Percentiles rank a stretch among this genome's conserved stretches.
These are phyloP conservation scores for Brachirus orientalis DNA, from an alignment of 2,113 vertebrate genomes.

Conservation along the genomic window DNA sequence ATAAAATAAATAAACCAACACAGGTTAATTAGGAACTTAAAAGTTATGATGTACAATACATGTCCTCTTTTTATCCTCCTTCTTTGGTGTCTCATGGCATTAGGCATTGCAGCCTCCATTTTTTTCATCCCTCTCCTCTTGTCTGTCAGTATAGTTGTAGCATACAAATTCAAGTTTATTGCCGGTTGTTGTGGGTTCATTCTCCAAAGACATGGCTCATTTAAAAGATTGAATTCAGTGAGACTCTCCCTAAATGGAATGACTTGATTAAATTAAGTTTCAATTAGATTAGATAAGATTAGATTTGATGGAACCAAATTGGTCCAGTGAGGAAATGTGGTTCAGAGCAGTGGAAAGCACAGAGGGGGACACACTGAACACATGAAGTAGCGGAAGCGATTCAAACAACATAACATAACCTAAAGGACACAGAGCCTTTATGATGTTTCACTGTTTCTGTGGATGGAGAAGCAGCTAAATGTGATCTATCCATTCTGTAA, in stretches of 20 bases:
- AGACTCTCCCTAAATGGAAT: conserved; percentile 24
- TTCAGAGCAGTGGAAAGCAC: neutral
- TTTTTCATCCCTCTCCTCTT: too few relatives aligned
- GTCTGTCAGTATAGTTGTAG: too few relatives aligned
- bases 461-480: neutral
- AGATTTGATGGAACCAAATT: conserved; percentile 38
- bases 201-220: neutral
- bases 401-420: neutral
- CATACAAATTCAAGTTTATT: too few relatives aligned
- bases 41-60: too few relatives aligned
- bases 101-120: too few relatives aligned
- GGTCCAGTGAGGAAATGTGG: conserved; percentile 24
- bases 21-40: too few relatives aligned
- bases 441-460: neutral
- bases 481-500: neutral
- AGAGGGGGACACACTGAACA: neutral
- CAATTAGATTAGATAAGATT: conserved; percentile 36
- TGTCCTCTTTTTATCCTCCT: too few relatives aligned
- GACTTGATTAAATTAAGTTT: conserved; percentile 40
- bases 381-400: conserved; percentile 9
- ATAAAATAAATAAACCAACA: too few relatives aligned
- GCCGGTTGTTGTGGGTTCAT: neutral
- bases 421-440: neutral
- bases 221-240: conserved; percentile 16
- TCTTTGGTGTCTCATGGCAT: too few relatives aligned